Evolutionary conservation across 2,797 vertebrate genomes (phyloP), one percentile per base, ranked within the genome.

Genomic region (Lepus oiostolus): DNA sequence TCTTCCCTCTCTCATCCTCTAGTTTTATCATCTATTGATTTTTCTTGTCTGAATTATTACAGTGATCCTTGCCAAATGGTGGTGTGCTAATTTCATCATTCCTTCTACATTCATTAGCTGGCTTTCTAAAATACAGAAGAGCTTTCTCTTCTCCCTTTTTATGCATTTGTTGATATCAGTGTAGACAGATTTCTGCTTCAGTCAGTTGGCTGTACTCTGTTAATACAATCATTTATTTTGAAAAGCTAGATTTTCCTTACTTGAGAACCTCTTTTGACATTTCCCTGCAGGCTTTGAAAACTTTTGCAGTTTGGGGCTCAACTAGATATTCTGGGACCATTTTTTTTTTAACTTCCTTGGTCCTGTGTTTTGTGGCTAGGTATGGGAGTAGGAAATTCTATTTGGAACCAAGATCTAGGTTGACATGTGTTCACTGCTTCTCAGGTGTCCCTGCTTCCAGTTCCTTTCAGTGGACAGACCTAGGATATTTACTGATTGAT

Each of bases 21-120:
- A 5, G 60, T 71, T 96, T 94, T 77, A 93, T 92, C 65, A 58
- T 30, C 5, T 42, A 68, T 77, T 50, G 63, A 88, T 85, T 96
- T 90, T 96, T 86, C 85, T 90, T 74, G n/a, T 65, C 67, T 93
- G 83, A 76, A 60, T 91, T 95, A 83, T 89, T 94, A 75, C 19
- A 74, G 0, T 7, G 13, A 74, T 90, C 35, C 35, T 95, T 70
- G 60, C 67, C 87, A 93, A 85, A 89, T 83, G 90, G 35, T 70
- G 38, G 62, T 71, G 83, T 89, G 88, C 71, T 85, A 79, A 83
- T 83, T 63, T 72, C 30, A 28, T 77, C 74, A 80, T 90, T 84
- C 82, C 7, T 5, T 85, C 67, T 88, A 47, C 12, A 12, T 86
- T 54, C 93, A 47, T 90, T 85, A 80, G 35, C 28, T 93, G 70